A percentile compares a stretch with the other conserved stretches of the same genome.
Evolutionary conservation across 2,888 invertebrate genomes (phyloP).

Genomic region (Mantis religiosa): DNA sequence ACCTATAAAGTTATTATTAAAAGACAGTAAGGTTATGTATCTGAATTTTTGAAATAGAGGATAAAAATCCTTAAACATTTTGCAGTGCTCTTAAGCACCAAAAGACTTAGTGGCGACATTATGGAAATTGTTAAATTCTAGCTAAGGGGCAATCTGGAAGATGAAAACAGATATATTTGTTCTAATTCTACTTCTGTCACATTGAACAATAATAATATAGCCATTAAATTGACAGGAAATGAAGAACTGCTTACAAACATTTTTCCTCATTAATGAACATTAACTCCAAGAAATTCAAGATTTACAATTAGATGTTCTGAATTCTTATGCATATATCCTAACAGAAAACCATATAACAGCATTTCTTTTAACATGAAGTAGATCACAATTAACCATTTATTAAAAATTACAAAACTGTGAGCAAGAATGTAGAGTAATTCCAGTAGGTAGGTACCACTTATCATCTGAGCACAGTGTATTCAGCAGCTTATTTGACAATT

Average conservation of each 20-base stretch:
- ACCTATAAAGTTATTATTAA: neutral
- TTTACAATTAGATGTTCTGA: neutral
- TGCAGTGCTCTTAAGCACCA: neutral
- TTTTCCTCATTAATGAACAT: neutral
- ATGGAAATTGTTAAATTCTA: neutral
- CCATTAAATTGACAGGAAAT: neutral
- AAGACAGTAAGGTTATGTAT: neutral
- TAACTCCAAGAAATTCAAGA: neutral
- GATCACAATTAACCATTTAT: neutral
- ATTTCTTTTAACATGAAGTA: neutral
- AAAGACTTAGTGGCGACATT: neutral
- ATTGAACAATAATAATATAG: neutral
- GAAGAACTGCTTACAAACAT: neutral
- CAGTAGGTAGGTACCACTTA: neutral
- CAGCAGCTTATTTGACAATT: neutral
- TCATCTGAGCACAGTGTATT: neutral
- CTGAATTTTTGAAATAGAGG: neutral
- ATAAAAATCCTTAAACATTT: neutral
- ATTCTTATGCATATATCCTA: neutral
- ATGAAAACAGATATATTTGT: neutral
- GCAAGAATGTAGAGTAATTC: neutral
- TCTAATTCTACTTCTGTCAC: constrained; percentile 3
- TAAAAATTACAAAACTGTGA: neutral
- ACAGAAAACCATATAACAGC: neutral
- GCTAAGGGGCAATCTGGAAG: neutral